Evolutionary conservation across 1,140 invertebrate genomes (phyloP).

Genomic region (Neodiprion virginianus): DNA sequence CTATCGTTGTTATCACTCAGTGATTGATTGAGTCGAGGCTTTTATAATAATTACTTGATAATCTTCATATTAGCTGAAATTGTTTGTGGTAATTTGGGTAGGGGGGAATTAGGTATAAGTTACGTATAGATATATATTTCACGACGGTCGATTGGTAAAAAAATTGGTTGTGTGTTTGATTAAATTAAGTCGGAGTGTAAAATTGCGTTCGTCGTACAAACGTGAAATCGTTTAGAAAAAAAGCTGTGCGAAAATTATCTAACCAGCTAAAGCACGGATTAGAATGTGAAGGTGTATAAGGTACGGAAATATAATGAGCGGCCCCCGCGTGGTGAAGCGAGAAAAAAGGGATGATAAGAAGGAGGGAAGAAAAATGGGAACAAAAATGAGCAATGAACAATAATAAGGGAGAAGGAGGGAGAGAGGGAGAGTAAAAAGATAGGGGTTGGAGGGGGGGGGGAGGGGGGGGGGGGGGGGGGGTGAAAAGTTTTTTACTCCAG

Average conservation of each 20-base stretch:
- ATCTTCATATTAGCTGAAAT: slow-evolving; percentile 47
- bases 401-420: slow-evolving; percentile 4
- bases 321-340: background rate
- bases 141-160: background rate
- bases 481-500: background rate
- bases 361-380: background rate
- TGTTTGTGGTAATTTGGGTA: slow-evolving; percentile 41
- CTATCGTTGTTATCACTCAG: slow-evolving; percentile 29
- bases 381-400: slow-evolving; percentile 4
- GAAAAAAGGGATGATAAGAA: slow-evolving; percentile 8
- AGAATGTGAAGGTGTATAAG: background rate
- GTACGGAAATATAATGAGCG: background rate
- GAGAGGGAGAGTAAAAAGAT: background rate
- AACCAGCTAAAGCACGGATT: background rate
- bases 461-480: background rate
- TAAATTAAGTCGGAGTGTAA: background rate
- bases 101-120: background rate
- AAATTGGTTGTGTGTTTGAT: background rate
- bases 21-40: slow-evolving; percentile 54
- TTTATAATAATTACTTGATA: slow-evolving; percentile 57
- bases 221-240: background rate
- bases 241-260: background rate
- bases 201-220: background rate
- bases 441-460: background rate
- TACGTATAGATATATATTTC: background rate